Conservation (phyloP, 2,888 invertebrate genomes). For the Creontiades dilutus region DNA sequence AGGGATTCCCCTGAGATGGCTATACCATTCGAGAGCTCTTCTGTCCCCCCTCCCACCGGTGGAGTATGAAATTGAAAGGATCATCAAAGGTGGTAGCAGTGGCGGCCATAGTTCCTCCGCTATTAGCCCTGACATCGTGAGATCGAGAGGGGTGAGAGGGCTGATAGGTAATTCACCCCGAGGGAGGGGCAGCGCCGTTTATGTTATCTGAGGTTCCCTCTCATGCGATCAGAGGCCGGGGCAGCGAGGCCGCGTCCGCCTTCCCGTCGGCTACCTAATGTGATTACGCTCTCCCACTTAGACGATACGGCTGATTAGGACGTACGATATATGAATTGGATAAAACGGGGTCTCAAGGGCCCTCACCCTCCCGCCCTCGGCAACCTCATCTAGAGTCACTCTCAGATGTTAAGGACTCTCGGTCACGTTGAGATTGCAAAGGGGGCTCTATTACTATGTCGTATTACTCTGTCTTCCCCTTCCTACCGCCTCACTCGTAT, state of each 20-base stretch:
- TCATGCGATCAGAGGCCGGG: constrained; percentile 18
- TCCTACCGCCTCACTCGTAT: background rate
- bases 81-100: background rate
- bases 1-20: no score
- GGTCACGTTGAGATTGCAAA: background rate
- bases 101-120: background rate
- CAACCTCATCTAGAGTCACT: background rate
- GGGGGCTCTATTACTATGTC: no score
- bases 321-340: constrained; percentile 16
- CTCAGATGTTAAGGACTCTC: background rate
- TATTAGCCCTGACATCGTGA: constrained; percentile 11
- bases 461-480: background rate
- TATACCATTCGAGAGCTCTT: no score
- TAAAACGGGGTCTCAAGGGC: constrained; percentile 9
- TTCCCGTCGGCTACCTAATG: background rate
- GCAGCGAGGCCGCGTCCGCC: background rate
- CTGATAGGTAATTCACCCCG: constrained; percentile 1
- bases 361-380: background rate
- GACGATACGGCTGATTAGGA: constrained; percentile 16
- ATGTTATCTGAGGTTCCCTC: constrained; percentile 34
- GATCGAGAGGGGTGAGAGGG: background rate
- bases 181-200: background rate
- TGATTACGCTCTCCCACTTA: constrained; percentile 29
- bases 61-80: background rate
- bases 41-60: no score